Evolutionary conservation across 2,113 vertebrate genomes (phyloP).

Genomic region (Dromaius novaehollandiae): DNA sequence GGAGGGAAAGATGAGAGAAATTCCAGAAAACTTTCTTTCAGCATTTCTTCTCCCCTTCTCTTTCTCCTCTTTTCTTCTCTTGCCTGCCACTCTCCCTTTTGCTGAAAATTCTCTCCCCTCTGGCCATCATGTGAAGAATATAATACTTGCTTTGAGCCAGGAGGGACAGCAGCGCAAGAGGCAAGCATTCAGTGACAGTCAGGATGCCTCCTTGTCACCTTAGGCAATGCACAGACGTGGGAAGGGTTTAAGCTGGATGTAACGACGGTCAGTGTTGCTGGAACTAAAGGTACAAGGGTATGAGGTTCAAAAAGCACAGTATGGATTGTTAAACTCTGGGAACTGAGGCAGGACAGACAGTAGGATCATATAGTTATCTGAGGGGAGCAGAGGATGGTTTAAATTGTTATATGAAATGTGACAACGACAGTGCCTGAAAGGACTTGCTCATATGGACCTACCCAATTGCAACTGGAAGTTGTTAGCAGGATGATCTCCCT

Average conservation of each 20-base stretch:
- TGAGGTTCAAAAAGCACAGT: not conserved
- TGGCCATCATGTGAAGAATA: not conserved
- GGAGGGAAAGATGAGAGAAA: not conserved
- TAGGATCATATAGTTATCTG: not conserved
- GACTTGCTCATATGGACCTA: not conserved
- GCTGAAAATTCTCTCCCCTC: not conserved
- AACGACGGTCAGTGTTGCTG: rapidly evolving
- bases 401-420: not conserved
- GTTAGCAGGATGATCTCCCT: not conserved
- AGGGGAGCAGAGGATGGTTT: not conserved
- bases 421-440: not conserved
- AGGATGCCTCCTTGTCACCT: slow-evolving; percentile 3
- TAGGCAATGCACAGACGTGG: rapidly evolving
- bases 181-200: not conserved
- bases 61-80: not conserved
- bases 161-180: slow-evolving; percentile 10
- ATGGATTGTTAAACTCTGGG: not conserved
- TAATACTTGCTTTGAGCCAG: not conserved
- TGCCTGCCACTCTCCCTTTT: not conserved
- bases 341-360: not conserved
- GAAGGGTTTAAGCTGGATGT: not conserved
- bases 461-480: not conserved
- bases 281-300: slow-evolving; percentile 38
- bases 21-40: not conserved
- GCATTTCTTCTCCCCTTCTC: not conserved